Evolutionary conservation across 2,888 invertebrate genomes (phyloP).

Genomic region (Cremastinae sp.): DNA sequence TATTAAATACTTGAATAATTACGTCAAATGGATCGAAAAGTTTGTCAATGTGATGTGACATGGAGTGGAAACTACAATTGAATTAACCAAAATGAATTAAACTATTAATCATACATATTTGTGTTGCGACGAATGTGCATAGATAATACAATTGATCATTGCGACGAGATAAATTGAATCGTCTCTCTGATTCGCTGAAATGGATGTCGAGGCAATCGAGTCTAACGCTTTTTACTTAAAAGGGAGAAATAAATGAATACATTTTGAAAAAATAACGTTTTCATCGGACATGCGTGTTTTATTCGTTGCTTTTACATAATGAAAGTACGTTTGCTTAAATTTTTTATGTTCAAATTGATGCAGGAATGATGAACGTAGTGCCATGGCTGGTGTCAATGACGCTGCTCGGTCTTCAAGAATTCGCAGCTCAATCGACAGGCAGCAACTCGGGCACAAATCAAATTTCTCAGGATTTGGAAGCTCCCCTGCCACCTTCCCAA

Average conservation of each 20-base stretch:
- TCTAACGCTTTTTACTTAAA: conserved; percentile 5
- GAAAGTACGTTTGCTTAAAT: neutral
- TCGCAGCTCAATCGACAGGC: conserved; percentile 65
- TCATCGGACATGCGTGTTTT: too few relatives aligned
- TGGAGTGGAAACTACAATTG: too few relatives aligned
- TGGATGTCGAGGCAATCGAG: conserved; percentile 40
- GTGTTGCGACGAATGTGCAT: too few relatives aligned
- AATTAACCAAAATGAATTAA: too few relatives aligned
- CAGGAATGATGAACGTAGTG: conserved; percentile 75
- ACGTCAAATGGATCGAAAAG: too few relatives aligned
- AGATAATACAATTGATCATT: too few relatives aligned
- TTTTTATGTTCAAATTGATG: conserved; percentile 1
- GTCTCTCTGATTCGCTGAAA: neutral
- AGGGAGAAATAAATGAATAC: conserved; percentile 21
- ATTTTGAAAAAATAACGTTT: too few relatives aligned
- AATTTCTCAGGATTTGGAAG: conserved; percentile 73
- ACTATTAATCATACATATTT: too few relatives aligned
- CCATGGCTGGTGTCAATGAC: conserved; percentile 79
- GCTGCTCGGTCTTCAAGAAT: conserved; percentile 74
- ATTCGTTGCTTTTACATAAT: too few relatives aligned
- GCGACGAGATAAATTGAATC: neutral
- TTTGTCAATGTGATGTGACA: too few relatives aligned
- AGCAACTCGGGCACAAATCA: conserved; percentile 52
- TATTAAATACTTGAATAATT: too few relatives aligned
- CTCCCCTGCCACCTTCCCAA: conserved; percentile 60